These are phyloP conservation scores for Sepioteuthis lessoniana DNA, from an alignment of 2,888 invertebrate genomes.

Conservation along the genomic window DNA sequence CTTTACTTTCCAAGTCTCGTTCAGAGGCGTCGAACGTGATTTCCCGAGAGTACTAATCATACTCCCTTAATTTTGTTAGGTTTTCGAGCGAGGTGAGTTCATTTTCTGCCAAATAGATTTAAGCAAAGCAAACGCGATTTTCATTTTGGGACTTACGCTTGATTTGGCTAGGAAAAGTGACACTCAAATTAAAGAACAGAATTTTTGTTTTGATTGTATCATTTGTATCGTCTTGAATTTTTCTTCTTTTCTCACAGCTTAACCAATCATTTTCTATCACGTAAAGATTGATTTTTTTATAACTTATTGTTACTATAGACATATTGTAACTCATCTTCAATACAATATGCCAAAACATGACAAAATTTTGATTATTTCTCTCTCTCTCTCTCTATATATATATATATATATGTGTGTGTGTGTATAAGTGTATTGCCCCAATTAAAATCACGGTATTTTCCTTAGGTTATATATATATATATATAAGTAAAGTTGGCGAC, in stretches of 20 bases:
- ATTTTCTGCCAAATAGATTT: background rate
- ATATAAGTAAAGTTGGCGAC: too few relatives aligned
- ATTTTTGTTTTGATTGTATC: too few relatives aligned
- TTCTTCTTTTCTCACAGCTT: background rate
- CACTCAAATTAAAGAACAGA: background rate
- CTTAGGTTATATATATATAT: too few relatives aligned
- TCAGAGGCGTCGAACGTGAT: background rate
- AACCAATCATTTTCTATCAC: background rate
- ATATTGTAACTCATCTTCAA: background rate
- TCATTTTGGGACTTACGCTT: background rate
- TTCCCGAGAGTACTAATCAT: constrained; percentile 33
- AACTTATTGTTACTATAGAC: background rate
- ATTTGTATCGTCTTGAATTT: background rate
- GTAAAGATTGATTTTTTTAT: background rate
- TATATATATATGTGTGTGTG: too few relatives aligned
- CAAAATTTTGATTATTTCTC: too few relatives aligned
- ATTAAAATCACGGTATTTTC: too few relatives aligned
- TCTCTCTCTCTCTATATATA: too few relatives aligned
- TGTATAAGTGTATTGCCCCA: too few relatives aligned
- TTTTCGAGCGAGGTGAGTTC: background rate
- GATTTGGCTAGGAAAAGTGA: background rate
- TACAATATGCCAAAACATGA: too few relatives aligned
- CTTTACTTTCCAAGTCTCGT: background rate
- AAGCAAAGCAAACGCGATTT: background rate
- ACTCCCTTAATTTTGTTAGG: background rate